Evolutionary conservation across 2,113 vertebrate species (phyloP), one percentile per base, ranked within the genome.

Genomic region (Xiphophorus maculatus): DNA sequence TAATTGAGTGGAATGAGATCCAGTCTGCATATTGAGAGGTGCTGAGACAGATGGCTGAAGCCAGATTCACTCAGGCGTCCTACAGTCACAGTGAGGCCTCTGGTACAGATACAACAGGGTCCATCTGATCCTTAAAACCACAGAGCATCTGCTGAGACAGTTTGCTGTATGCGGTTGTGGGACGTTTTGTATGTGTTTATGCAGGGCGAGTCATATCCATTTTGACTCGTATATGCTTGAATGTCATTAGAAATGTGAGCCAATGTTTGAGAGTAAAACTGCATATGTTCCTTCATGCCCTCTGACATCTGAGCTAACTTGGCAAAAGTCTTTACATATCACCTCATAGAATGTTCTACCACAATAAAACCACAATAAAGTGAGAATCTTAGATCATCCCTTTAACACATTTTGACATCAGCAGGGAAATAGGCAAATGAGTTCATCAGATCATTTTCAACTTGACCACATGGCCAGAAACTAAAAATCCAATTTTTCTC

Each of bases 41-140:
- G 76, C 67, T 19, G 25, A 29, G 77, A 76, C 90, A 91, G 90
- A 92, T 89, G 90, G 88, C 84, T 63, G 44, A 32, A 69, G 71
- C 76, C 79, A 85, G 77, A 81, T 84, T 83, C 63, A 81, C 63
- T 87, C 79, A 77, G 73, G 76, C 76, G 35, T 83, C 83, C 71
- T 79, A 73, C 78, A 79, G 71, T 67, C 74, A 29, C 82, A 82
- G 61, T 35, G 32, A 60, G 77, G 83, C 80, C 87, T 89, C 79
- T 61, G 37, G 66, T 76, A 67, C 44, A 63, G 51, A 79, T 77
- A 79, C 58, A 63, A 87, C 77, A 72, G 77, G 67, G 70, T 85
- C 86, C 80, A 80, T 83, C 77, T 85, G 88, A 88, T 81, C 68
- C 40, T 35, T 81, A 69, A 82, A 80, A 82, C 87, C 74, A 81